Conservation (phyloP, 2,113 vertebrate genomes). For the Catagonus wagneri region DNA sequence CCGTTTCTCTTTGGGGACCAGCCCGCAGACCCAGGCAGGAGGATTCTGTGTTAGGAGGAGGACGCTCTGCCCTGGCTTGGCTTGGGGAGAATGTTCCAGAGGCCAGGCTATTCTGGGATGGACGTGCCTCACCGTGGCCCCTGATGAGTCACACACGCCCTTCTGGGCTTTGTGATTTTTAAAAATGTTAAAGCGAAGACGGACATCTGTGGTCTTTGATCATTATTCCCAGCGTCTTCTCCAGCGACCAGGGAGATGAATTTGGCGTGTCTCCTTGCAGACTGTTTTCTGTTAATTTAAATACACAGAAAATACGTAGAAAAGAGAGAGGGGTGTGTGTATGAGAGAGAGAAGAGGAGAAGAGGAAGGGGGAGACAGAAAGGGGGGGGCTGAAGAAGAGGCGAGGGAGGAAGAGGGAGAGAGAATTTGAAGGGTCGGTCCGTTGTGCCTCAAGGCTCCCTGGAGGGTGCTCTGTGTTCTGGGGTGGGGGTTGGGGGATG, state of each 20-base stretch:
- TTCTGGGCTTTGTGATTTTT: background rate
- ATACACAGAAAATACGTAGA: background rate
- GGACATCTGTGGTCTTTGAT: background rate
- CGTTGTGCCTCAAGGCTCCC: background rate
- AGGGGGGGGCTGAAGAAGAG: too few species aligned
- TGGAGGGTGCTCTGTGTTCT: background rate
- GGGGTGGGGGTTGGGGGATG: too few species aligned
- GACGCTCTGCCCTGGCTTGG: background rate
- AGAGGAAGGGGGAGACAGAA: too few species aligned
- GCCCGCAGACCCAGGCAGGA: background rate
- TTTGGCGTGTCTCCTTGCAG: background rate
- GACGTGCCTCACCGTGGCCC: background rate
- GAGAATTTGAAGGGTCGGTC: background rate
- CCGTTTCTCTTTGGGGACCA: background rate
- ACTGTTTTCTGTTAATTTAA: background rate
- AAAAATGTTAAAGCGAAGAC: background rate
- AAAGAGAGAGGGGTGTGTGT: background rate
- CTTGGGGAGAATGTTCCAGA: background rate
- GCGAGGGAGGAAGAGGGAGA: background rate
- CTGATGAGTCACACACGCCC: background rate
- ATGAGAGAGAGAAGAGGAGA: too few species aligned
- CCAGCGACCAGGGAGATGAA: background rate
- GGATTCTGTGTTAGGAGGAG: fast-evolving
- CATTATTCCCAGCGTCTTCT: background rate
- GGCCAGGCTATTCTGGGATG: background rate